Percentiles rank a stretch among this genome's conserved stretches.
Conservation (phyloP, 2,888 invertebrate genomes). For the Morpho achilles region DNA sequence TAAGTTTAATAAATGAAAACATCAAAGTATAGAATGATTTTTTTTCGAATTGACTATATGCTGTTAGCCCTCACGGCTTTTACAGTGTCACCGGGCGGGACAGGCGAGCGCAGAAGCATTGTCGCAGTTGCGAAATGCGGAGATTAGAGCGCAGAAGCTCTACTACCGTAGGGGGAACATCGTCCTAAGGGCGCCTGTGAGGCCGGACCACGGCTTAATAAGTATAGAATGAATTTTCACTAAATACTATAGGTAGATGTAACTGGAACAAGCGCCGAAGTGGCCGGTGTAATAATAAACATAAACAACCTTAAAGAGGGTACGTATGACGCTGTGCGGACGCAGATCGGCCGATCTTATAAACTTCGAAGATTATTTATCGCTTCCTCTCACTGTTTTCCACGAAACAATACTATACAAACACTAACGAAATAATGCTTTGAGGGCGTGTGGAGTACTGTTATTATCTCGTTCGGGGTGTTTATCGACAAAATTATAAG, state of each 20-base stretch:
- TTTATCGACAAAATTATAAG: background rate
- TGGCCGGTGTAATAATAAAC: conserved; percentile 17
- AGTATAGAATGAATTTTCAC: background rate
- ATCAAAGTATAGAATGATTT: background rate
- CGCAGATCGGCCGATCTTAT: conserved; percentile 60
- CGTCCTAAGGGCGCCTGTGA: no score
- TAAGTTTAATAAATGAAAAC: no score
- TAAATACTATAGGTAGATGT: background rate
- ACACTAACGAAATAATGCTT: conserved; percentile 3
- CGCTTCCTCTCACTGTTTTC: conserved; percentile 72
- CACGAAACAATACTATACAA: conserved; percentile 58
- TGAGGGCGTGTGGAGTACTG: conserved; percentile 24
- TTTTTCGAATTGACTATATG: no score
- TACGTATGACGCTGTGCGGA: conserved; percentile 42
- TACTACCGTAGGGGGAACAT: no score
- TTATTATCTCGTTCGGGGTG: background rate
- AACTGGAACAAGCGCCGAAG: conserved; percentile 16
- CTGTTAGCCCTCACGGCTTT: no score
- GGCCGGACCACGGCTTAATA: no score
- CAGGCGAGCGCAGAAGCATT: no score
- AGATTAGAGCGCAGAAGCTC: no score
- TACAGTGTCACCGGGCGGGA: no score
- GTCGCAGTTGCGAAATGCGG: no score
- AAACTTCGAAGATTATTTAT: conserved; percentile 76
- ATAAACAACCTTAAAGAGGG: conserved; percentile 32